Evolutionary conservation across 2,797 vertebrate genomes (phyloP).

Genomic region (Cheirogaleus major): DNA sequence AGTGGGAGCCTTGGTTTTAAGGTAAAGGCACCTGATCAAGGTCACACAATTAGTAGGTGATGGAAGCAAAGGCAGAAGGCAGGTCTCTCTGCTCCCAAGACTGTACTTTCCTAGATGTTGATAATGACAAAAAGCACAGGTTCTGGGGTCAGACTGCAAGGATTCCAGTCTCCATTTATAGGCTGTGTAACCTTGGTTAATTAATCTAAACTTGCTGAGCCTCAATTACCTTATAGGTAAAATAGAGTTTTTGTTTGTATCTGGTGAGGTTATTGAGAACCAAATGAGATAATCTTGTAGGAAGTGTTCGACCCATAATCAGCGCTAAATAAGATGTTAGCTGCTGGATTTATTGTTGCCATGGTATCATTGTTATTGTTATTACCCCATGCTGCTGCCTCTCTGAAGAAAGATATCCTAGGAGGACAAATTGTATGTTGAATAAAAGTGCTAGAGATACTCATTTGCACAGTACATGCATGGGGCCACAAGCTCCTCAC

Average conservation of each 20-base stretch:
- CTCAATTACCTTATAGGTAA: background rate
- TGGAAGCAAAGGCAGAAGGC: background rate
- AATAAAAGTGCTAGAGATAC: background rate
- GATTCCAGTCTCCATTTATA: background rate
- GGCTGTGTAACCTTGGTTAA: background rate
- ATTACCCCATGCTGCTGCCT: background rate
- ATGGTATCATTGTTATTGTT: background rate
- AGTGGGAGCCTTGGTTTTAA: background rate
- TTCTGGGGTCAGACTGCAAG: background rate
- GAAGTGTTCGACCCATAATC: background rate
- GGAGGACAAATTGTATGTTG: background rate
- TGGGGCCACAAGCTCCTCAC: background rate
- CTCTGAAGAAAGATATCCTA: background rate
- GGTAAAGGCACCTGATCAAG: background rate
- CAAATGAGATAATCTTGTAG: background rate
- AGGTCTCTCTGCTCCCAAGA: background rate
- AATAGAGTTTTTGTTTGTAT: background rate
- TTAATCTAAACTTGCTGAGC: background rate
- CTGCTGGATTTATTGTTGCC: background rate
- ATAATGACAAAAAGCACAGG: background rate
- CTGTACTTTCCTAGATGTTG: background rate
- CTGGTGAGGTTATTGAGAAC: background rate
- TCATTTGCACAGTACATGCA: background rate
- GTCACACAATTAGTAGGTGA: background rate
- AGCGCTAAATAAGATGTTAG: background rate